These are phyloP conservation scores for Sicus ferrugineus DNA, from an alignment of 2,888 invertebrate genomes.

Conservation along the genomic window DNA sequence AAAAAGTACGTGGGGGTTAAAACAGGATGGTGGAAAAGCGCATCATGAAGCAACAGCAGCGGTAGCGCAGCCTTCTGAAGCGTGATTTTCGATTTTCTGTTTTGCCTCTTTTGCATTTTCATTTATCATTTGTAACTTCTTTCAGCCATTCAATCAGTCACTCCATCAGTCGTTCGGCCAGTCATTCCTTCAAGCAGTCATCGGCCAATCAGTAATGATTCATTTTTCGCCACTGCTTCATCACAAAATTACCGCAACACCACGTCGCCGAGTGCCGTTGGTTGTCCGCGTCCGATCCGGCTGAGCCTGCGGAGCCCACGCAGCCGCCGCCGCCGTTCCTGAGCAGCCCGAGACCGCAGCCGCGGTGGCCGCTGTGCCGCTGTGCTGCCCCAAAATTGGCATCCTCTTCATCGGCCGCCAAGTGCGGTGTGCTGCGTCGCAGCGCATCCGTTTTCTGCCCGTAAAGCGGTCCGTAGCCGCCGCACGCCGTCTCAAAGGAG, in stretches of 20 bases:
- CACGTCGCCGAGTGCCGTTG: constrained; percentile 67
- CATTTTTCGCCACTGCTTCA: constrained; percentile 78
- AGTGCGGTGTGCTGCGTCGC: constrained; percentile 62
- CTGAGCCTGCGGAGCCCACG: constrained; percentile 22
- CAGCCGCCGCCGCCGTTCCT: constrained; percentile 19
- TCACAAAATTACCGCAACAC: constrained; percentile 82
- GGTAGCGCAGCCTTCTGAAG: constrained; percentile 31
- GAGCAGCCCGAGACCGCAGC: constrained; percentile 38
- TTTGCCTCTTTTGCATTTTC: constrained; percentile 33
- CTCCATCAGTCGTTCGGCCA: constrained; percentile 36
- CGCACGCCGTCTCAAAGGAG: constrained; percentile 61
- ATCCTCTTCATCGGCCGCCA: constrained; percentile 49
- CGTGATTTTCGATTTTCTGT: constrained; percentile 14
- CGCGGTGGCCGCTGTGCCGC: constrained; percentile 37
- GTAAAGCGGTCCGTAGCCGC: constrained; percentile 54
- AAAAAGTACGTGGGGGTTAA: not conserved
- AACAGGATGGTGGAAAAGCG: not conserved
- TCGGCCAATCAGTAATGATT: constrained; percentile 71
- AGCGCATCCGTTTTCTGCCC: constrained; percentile 57
- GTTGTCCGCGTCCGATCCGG: constrained; percentile 41
- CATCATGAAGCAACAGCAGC: constrained; percentile 21
- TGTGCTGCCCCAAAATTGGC: constrained; percentile 36
- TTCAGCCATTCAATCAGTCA: constrained; percentile 16
- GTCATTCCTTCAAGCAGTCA: constrained; percentile 35
- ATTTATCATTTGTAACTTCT: constrained; percentile 18